Evolutionary conservation across 2,888 invertebrate species (phyloP).

Genomic region (Teinopalpus imperialis): DNA sequence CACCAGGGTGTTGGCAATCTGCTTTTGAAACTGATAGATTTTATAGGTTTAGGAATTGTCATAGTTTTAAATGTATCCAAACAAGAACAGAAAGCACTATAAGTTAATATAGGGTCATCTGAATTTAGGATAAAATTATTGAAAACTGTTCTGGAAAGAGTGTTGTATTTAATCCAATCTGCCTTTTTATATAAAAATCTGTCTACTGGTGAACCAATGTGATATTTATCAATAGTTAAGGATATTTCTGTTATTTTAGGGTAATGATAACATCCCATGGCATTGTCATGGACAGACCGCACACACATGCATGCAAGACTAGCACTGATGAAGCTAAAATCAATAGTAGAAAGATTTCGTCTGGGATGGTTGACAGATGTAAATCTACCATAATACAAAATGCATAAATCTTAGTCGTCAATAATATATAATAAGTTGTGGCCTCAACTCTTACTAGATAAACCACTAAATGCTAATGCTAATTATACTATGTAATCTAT

Average conservation of each 20-base stretch:
- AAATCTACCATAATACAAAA: too few species aligned
- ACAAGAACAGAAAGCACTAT: not conserved
- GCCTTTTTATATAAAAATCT: conserved; percentile 3
- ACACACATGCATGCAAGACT: conserved; percentile 16
- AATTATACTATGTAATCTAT: too few species aligned
- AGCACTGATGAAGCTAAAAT: conserved; percentile 9
- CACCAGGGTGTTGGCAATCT: conserved; percentile 1
- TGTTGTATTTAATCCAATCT: conserved; percentile 3
- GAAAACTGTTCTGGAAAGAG: not conserved
- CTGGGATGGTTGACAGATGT: too few species aligned
- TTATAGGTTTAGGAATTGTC: conserved; percentile 1
- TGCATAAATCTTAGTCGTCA: too few species aligned
- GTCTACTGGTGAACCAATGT: conserved; percentile 1
- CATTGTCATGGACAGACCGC: conserved; percentile 21
- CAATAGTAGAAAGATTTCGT: too few species aligned
- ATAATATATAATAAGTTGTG: too few species aligned
- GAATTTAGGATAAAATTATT: conserved; percentile 2
- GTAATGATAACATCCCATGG: conserved; percentile 22
- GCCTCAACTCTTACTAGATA: too few species aligned
- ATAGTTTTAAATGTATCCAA: conserved; percentile 3
- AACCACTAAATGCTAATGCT: too few species aligned
- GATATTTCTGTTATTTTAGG: conserved; percentile 13
- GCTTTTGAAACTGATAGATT: not conserved
- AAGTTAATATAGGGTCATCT: not conserved
- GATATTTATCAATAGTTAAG: conserved; percentile 3